Conservation (phyloP, 2,888 invertebrate genomes). For the Drosophila mimica region DNA sequence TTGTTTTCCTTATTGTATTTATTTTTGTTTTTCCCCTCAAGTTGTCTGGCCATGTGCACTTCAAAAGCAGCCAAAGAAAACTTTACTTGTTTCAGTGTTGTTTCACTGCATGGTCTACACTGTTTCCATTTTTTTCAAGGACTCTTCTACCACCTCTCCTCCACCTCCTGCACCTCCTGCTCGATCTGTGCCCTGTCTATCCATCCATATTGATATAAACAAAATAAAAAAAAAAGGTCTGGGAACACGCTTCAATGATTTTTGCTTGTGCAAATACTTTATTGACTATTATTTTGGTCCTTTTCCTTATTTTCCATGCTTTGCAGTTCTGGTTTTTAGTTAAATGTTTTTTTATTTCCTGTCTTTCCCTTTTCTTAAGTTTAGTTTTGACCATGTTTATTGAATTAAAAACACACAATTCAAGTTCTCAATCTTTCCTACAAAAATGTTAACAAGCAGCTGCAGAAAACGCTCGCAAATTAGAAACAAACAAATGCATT, state of each 20-base stretch:
- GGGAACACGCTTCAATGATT: conserved; percentile 66
- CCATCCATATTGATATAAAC: conserved; percentile 52
- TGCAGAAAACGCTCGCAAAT: too few species aligned
- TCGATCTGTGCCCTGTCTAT: not conserved
- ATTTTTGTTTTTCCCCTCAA: conserved; percentile 5
- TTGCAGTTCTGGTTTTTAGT: conserved; percentile 6
- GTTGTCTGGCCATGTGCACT: conserved; percentile 56
- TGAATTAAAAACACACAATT: not conserved
- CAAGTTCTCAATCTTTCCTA: not conserved
- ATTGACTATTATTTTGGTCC: conserved; percentile 72
- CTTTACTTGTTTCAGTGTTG: conserved; percentile 59
- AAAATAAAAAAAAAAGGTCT: conserved; percentile 18
- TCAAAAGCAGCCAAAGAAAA: conserved; percentile 55
- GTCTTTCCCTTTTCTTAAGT: not conserved
- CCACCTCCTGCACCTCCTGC: not conserved
- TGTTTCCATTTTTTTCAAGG: conserved; percentile 20
- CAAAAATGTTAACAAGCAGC: not conserved
- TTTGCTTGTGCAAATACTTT: conserved; percentile 74
- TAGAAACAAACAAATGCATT: too few species aligned
- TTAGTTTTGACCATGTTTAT: not conserved
- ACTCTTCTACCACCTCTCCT: not conserved
- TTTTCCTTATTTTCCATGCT: conserved; percentile 33
- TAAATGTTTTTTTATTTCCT: not conserved
- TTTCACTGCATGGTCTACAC: conserved; percentile 53
- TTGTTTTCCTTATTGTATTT: conserved; percentile 19